Evolutionary conservation across 1,140 invertebrate genomes (phyloP).

Genomic region (Lepidurus couesii): DNA sequence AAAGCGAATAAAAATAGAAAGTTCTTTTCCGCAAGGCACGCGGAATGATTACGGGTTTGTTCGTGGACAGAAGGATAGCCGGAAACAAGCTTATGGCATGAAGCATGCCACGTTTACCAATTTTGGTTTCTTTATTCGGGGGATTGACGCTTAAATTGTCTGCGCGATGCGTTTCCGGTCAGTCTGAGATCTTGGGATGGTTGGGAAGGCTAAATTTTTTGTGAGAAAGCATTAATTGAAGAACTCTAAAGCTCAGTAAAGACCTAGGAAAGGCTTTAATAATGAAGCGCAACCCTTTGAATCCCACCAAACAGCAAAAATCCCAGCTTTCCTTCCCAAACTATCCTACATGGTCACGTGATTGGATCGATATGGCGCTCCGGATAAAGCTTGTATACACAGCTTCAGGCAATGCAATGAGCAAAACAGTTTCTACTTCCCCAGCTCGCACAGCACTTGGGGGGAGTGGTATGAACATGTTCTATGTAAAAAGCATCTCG

Average conservation of each 20-base stretch:
- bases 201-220: no score
- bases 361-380: slow-evolving; percentile 9
- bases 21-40: background rate
- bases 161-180: no score
- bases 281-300: background rate
- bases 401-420: slow-evolving; percentile 1
- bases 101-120: background rate
- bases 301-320: background rate
- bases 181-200: no score
- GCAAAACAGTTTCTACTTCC: background rate
- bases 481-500: background rate
- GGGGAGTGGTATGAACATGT: background rate
- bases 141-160: no score
- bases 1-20: background rate
- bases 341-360: background rate
- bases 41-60: background rate
- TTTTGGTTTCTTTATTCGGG: background rate
- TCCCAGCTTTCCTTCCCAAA: background rate
- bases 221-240: no score
- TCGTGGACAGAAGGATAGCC: background rate
- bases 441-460: background rate
- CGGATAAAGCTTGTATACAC: background rate
- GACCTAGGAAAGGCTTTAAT: background rate
- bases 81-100: background rate
- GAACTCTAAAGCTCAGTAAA: no score